Conservation (phyloP, 2,113 vertebrate genomes). For the Mustela lutreola region DNA sequence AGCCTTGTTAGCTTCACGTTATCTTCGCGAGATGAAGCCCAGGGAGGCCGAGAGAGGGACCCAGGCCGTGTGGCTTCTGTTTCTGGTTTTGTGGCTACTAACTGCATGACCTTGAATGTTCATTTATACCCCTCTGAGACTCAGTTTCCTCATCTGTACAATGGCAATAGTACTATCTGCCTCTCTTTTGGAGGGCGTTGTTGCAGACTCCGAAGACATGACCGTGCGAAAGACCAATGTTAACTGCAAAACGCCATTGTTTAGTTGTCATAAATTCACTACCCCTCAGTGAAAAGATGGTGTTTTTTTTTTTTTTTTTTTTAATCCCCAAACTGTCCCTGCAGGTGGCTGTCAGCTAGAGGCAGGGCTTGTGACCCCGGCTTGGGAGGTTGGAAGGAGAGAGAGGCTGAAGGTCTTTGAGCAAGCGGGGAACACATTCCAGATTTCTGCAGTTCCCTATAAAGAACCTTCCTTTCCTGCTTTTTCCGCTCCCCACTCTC, state of each 20-base stretch:
- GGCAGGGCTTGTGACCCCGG: not conserved
- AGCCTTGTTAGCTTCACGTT: not conserved
- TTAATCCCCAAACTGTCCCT: not conserved
- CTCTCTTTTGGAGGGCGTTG: accelerated
- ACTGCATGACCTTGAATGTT: not conserved
- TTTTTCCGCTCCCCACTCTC: not conserved
- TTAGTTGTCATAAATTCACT: not conserved
- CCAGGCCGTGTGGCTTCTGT: not conserved
- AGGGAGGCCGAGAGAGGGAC: not conserved
- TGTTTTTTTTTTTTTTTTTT: not conserved
- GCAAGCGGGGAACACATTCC: not conserved
- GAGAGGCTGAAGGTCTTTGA: not conserved
- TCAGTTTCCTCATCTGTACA: not conserved
- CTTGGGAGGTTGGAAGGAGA: not conserved
- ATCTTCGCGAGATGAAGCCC: not conserved
- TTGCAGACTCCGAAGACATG: not conserved
- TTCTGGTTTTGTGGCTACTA: not conserved
- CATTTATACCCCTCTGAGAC: not conserved
- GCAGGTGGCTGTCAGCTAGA: not conserved
- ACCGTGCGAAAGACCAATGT: not conserved
- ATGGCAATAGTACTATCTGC: not conserved
- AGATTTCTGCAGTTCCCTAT: not conserved
- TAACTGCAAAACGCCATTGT: not conserved
- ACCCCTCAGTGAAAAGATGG: not conserved
- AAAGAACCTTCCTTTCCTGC: not conserved